A percentile compares a stretch with the other conserved stretches of the same genome.
phyloP scores from a whole-genome alignment of 2,888 invertebrate species.

The Sipha maydis region DNA sequence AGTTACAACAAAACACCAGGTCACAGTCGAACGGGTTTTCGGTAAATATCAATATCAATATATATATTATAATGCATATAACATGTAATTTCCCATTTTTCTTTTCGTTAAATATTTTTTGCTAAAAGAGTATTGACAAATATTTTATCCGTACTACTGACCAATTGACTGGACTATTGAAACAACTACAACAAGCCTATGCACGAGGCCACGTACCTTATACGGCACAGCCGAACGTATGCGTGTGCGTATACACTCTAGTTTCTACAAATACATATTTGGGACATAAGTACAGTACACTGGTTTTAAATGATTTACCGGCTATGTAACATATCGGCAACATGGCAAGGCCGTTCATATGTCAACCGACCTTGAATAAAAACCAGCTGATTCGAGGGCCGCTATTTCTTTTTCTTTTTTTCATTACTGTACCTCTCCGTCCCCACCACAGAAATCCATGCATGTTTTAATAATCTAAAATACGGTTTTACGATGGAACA shows the following conservation, averaged over 20 bases:
- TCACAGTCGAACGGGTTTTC: background rate
- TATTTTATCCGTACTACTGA: background rate
- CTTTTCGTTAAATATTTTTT: background rate
- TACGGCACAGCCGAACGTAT: background rate
- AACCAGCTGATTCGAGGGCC: conserved; percentile 55
- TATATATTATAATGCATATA: background rate
- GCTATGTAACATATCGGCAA: conserved; percentile 50
- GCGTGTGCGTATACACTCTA: background rate
- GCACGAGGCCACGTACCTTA: conserved; percentile 36
- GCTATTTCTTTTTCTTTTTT: conserved; percentile 41
- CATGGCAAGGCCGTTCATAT: conserved; percentile 57
- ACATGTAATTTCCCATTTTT: background rate
- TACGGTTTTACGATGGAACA: conserved; percentile 34
- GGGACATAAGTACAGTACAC: conserved; percentile 29
- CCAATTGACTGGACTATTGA: background rate
- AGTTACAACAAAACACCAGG: background rate
- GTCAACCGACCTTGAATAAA: conserved; percentile 61
- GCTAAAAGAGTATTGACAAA: background rate
- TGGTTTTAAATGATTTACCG: conserved; percentile 52
- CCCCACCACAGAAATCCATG: conserved; percentile 3
- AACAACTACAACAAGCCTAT: background rate
- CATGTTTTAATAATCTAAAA: conserved; percentile 32
- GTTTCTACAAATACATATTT: conserved; percentile 45
- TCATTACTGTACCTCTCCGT: background rate
- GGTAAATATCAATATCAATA: background rate